Evolutionary conservation across 2,888 invertebrate species (phyloP), one percentile per base, ranked within the genome.

Genomic region (Ennomos quercinarius): DNA sequence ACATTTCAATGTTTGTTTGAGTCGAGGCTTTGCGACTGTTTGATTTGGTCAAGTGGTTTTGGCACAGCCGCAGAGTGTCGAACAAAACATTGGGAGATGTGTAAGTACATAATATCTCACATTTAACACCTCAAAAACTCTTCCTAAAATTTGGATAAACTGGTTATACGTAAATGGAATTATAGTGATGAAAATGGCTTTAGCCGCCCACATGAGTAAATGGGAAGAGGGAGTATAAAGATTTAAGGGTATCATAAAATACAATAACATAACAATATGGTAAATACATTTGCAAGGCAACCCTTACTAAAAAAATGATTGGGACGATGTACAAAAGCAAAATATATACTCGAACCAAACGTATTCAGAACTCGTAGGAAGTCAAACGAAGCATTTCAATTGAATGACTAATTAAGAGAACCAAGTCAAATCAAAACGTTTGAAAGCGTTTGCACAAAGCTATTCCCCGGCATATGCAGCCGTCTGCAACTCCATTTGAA

Each of bases 1-100:
- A 90, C 89, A 87, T 86, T 86, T 77, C 85, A 81, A 85, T 88
- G 87, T 86, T 87, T 87, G 84, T 82, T 84, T 73, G 73, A 50
- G 76, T 78, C 76, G 78, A 76, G 70, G 72, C 72, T 77, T 79
- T 76, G 75, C 71, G 69, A 73, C 77, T 78, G 76, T 82, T 81
- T 82, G 78, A 74, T 77, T 74, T 73, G 77, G 76, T 75, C 76
- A 78, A 76, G 76, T 72, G 75, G 62, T 72, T 55, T 47, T 36
- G 10, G 72, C 75, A 69, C 56, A 63, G 63, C 35, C 27, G 10
- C 40, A 54, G 44, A 49, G 49, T 43, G 44, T 45, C 12, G 34
- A 40, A 8, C 34, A 34, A 27, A 27, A 27, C 27, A 6, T 27
- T 27, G 0, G 3, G 6, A 27, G 27, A 27, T 27, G 27, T 27